These are phyloP conservation scores for Otocyon megalotis DNA, from an alignment of 2,113 vertebrate genomes.

Conservation along the genomic window DNA sequence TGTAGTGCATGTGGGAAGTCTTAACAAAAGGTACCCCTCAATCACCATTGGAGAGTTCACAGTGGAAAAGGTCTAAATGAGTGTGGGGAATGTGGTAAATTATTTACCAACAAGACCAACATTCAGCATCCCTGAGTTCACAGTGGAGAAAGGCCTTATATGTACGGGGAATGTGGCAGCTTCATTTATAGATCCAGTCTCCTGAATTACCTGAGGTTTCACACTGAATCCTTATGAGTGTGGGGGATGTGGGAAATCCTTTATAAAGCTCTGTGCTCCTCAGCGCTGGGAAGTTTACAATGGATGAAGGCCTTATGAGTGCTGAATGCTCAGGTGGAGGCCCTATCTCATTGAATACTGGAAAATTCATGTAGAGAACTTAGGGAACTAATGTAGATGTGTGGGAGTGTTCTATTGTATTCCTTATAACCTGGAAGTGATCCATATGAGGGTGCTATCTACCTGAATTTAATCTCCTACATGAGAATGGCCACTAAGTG, in stretches of 20 bases:
- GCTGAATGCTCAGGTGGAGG: neutral
- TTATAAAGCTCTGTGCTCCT: neutral
- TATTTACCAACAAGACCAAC: neutral
- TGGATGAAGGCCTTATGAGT: conserved; percentile 49
- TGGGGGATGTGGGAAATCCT: neutral
- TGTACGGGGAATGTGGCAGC: neutral
- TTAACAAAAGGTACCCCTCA: conserved; percentile 6
- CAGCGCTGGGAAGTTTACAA: no score
- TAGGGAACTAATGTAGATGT: neutral
- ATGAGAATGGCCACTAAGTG: neutral
- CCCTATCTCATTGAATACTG: neutral
- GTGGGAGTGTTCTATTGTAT: neutral
- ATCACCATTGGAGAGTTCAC: conserved; percentile 44
- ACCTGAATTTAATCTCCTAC: neutral
- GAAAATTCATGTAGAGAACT: neutral
- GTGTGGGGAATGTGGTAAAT: conserved; percentile 25
- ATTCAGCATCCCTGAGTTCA: neutral
- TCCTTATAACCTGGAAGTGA: neutral
- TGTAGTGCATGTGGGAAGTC: conserved; percentile 30
- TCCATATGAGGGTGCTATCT: neutral
- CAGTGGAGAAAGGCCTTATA: neutral
- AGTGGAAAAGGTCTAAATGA: neutral
- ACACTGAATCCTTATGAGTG: conserved; percentile 38
- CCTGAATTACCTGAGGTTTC: neutral
- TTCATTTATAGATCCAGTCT: neutral